Evolutionary conservation across 2,888 invertebrate species (phyloP).

Genomic region (Psylliodes chrysocephalus): DNA sequence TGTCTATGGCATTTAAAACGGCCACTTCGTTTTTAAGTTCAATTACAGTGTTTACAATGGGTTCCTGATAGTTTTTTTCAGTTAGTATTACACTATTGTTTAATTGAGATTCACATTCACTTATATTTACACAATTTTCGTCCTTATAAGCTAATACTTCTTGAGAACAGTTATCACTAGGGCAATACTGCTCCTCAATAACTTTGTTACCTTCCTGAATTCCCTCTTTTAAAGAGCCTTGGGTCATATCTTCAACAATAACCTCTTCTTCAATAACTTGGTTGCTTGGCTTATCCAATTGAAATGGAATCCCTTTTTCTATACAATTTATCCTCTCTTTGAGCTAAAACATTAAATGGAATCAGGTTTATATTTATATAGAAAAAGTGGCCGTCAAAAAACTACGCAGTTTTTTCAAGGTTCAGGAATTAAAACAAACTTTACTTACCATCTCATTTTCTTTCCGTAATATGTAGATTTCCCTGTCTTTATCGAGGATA

Average conservation of each 20-base stretch:
- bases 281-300: conserved; percentile 42
- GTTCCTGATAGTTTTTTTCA: conserved; percentile 35
- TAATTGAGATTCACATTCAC: conserved; percentile 52
- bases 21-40: conserved; percentile 46
- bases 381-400: neutral
- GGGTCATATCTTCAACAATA: conserved; percentile 59
- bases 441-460: conserved; percentile 82
- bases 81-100: conserved; percentile 40
- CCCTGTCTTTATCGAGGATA: conserved; percentile 81
- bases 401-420: conserved; percentile 7
- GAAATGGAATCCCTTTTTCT: conserved; percentile 69
- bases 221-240: conserved; percentile 58
- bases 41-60: conserved; percentile 37
- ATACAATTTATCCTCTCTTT: conserved; percentile 72
- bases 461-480: conserved; percentile 75
- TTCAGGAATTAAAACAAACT: neutral
- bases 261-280: conserved; percentile 39
- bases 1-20: conserved; percentile 34
- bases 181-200: conserved; percentile 40
- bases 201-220: conserved; percentile 52
- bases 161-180: conserved; percentile 45
- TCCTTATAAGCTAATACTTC: conserved; percentile 41
- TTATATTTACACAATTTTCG: conserved; percentile 43
- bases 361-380: conserved; percentile 5
- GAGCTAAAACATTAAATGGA: conserved; percentile 51